phyloP scores from a whole-genome alignment of 2,888 invertebrate genomes.

The Phoronis australis region DNA sequence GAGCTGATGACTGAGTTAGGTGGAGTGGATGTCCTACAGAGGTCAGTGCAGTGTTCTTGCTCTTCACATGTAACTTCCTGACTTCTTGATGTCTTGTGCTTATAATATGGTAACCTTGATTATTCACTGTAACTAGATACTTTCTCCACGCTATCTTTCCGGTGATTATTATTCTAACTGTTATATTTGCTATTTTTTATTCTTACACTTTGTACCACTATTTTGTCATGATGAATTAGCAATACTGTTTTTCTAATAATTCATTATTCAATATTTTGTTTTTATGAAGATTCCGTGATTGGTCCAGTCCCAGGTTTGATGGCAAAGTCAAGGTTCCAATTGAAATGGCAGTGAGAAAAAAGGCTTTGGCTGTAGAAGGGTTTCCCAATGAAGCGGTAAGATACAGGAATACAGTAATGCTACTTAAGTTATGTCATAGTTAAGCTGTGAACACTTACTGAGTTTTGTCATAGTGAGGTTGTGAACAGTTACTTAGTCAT shows the following conservation, averaged over 20 bases:
- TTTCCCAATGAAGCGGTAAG: slow-evolving; percentile 36
- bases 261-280: background rate
- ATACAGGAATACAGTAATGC: no score
- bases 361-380: slow-evolving; percentile 22
- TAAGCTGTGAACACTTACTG: no score
- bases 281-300: slow-evolving; percentile 8
- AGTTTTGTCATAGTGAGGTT: no score
- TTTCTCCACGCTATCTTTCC: background rate
- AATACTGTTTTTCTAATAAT: background rate
- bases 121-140: background rate
- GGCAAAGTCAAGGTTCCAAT: slow-evolving; percentile 17
- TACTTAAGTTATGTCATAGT: no score
- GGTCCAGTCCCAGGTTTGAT: slow-evolving; percentile 21
- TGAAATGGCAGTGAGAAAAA: slow-evolving; percentile 24
- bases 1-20: slow-evolving; percentile 53
- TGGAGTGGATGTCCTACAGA: slow-evolving; percentile 23
- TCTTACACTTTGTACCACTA: no score
- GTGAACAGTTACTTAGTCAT: no score
- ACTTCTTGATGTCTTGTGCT: background rate
- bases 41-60: no score
- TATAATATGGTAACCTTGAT: background rate
- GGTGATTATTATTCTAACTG: background rate
- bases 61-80: background rate
- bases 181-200: background rate
- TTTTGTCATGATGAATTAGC: no score